These are phyloP conservation scores for Eurytemora carolleeae DNA, from an alignment of 1,140 invertebrate species.

Conservation along the genomic window DNA sequence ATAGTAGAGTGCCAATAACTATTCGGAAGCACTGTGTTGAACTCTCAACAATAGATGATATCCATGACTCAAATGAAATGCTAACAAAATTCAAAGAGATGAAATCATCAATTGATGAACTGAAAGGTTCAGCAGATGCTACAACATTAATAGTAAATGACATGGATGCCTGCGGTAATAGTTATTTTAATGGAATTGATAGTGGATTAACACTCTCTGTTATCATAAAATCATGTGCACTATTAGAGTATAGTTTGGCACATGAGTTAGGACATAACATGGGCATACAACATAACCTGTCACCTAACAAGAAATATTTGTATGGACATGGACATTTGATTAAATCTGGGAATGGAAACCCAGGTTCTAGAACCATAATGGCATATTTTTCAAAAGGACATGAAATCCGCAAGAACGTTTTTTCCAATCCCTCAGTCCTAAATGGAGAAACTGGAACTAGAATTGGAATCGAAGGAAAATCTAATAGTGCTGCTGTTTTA, in stretches of 20 bases:
- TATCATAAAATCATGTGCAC: not conserved
- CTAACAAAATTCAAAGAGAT: not conserved
- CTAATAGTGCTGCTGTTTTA: too few species aligned
- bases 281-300: not conserved
- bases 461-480: not conserved
- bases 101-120: not conserved
- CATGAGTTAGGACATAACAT: not conserved
- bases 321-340: not conserved
- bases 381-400: not conserved
- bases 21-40: not conserved
- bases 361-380: not conserved
- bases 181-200: not conserved
- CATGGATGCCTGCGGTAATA: not conserved
- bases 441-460: not conserved
- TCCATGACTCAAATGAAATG: not conserved
- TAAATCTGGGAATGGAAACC: not conserved
- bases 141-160: not conserved
- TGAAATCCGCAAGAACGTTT: not conserved
- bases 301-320: not conserved
- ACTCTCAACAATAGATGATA: not conserved
- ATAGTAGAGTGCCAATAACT: not conserved
- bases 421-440: not conserved
- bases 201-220: not conserved
- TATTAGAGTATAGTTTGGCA: not conserved
- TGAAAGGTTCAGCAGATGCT: not conserved